phyloP scores from a whole-genome alignment of 2,888 invertebrate species.

The Mayetiola destructor region DNA sequence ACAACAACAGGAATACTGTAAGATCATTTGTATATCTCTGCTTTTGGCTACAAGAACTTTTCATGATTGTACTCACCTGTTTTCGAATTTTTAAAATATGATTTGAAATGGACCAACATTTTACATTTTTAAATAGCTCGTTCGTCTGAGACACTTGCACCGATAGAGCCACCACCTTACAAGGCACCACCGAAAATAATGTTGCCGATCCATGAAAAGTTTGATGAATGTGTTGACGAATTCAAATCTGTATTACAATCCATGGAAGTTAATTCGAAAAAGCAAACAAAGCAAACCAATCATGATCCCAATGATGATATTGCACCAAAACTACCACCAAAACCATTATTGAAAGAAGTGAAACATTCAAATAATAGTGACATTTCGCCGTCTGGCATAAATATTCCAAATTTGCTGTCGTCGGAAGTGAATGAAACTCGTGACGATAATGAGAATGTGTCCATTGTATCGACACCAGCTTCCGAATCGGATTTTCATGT shows the following conservation, averaged over 20 bases:
- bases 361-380: conserved; percentile 16
- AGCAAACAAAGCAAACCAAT: background rate
- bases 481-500: background rate
- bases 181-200: conserved; percentile 38
- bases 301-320: background rate
- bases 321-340: background rate
- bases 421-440: too few relatives aligned
- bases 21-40: too few relatives aligned
- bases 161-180: conserved; percentile 38
- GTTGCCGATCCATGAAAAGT: conserved; percentile 27
- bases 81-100: too few relatives aligned
- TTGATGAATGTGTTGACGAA: conserved; percentile 32
- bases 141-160: conserved; percentile 23
- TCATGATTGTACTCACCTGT: too few relatives aligned
- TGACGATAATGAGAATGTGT: conserved; percentile 26
- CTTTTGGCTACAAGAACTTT: too few relatives aligned
- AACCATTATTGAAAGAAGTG: background rate
- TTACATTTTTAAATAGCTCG: too few relatives aligned
- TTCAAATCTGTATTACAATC: conserved; percentile 26
- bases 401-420: conserved; percentile 27
- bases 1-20: background rate
- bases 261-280: too few relatives aligned
- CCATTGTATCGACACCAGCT: conserved; percentile 10
- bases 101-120: too few relatives aligned
- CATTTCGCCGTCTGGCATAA: conserved; percentile 18